These are phyloP conservation scores for Leucopternis melanops DNA, from an alignment of 2,113 vertebrate genomes.

Conservation along the genomic window DNA sequence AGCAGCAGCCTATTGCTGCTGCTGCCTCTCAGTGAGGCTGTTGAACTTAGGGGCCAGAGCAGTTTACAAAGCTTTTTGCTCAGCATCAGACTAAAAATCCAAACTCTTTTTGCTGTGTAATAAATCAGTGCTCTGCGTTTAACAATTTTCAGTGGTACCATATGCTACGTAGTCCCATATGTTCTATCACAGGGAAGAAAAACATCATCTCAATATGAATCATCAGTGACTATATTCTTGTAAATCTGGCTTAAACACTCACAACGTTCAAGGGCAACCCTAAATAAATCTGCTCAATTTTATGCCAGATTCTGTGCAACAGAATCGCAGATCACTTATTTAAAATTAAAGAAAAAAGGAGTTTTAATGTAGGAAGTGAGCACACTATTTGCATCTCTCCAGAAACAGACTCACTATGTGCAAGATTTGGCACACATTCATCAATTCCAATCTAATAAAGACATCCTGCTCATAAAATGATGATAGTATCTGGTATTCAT, in stretches of 20 bases:
- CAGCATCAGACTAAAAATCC: background rate
- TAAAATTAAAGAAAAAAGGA: background rate
- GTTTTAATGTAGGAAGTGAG: background rate
- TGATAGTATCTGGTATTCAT: background rate
- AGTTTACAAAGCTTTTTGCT: conserved; percentile 27
- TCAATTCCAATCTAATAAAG: background rate
- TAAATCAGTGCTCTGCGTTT: background rate
- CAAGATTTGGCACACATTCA: background rate
- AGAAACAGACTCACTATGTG: background rate
- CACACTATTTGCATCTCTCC: background rate
- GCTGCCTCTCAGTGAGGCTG: background rate
- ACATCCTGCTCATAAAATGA: background rate
- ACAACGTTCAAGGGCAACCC: conserved; percentile 20
- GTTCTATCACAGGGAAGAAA: conserved; percentile 53
- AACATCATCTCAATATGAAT: conserved; percentile 65
- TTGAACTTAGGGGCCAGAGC: background rate
- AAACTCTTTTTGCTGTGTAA: conserved; percentile 31
- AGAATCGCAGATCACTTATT: background rate
- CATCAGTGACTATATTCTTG: conserved; percentile 63
- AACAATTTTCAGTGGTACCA: conserved; percentile 28
- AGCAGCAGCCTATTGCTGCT: background rate
- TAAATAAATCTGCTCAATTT: conserved; percentile 39
- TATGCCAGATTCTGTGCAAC: conserved; percentile 2
- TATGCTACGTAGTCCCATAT: conserved; percentile 11
- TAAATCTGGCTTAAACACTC: conserved; percentile 58